phyloP scores from a whole-genome alignment of 2,888 invertebrate species.

The Drosophila anomelani region DNA sequence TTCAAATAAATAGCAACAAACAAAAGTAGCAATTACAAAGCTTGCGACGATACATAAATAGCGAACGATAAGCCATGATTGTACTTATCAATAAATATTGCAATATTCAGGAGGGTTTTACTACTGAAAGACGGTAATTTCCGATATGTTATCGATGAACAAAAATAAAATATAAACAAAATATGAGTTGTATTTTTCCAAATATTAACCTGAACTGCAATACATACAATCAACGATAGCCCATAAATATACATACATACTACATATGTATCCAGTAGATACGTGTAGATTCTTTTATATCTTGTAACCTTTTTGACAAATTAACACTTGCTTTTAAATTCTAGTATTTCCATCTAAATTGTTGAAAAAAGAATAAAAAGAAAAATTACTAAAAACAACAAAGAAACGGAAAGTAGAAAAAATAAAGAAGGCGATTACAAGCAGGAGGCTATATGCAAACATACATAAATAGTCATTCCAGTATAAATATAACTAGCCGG shows the following conservation, averaged over 20 bases:
- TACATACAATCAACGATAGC: no score
- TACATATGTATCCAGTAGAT: no score
- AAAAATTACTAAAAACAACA: constrained; percentile 6
- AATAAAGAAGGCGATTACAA: constrained; percentile 5
- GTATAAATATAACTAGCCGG: constrained; percentile 56
- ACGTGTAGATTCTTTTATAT: no score
- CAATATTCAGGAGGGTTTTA: no score
- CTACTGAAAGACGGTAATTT: neutral
- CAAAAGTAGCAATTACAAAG: constrained; percentile 14
- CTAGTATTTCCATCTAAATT: neutral
- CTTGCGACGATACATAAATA: constrained; percentile 17
- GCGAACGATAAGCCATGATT: constrained; percentile 19
- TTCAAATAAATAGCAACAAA: constrained; percentile 12
- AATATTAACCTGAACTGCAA: neutral
- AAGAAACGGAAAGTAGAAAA: constrained; percentile 38
- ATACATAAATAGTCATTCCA: constrained; percentile 8
- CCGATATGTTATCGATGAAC: neutral
- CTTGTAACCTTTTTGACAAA: no score
- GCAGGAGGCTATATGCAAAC: constrained; percentile 19
- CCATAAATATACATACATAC: no score
- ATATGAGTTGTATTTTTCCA: neutral
- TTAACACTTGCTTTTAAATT: neutral
- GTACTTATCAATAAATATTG: constrained; percentile 1
- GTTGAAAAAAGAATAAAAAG: neutral
- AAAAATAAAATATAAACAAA: neutral